phyloP scores from a whole-genome alignment of 2,888 invertebrate genomes.

The Gari tellinella region DNA sequence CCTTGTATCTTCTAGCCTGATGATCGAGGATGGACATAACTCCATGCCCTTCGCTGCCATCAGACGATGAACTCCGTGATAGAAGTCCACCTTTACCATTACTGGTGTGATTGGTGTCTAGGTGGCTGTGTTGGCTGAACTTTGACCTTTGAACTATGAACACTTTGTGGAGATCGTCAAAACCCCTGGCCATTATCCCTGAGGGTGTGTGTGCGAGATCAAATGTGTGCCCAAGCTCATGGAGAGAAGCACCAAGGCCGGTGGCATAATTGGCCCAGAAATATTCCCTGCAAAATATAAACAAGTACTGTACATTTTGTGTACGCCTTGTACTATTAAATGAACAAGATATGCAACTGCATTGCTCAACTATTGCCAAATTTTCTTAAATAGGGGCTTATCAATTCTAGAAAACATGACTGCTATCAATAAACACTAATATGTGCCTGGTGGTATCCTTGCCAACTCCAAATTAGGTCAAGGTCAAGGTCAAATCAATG shows the following conservation, averaged over 20 bases:
- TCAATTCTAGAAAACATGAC: too few species aligned
- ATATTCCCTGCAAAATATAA: constrained; percentile 87
- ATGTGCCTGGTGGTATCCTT: too few species aligned
- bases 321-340: too few species aligned
- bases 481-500: too few species aligned
- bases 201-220: constrained; percentile 95
- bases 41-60: constrained; percentile 46
- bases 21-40: constrained; percentile 23
- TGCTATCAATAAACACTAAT: too few species aligned
- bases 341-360: too few species aligned
- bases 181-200: constrained; percentile 93
- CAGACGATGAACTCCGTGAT: constrained; percentile 63
- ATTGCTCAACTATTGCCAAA: too few species aligned
- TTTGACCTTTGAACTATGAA: constrained; percentile 77
- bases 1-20: constrained; percentile 60
- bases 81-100: constrained; percentile 54
- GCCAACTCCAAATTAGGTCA: too few species aligned
- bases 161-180: constrained; percentile 83
- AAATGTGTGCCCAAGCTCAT: constrained; percentile 97
- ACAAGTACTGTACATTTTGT: too few species aligned
- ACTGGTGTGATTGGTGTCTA: constrained; percentile 58
- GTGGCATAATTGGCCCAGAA: constrained; percentile 95
- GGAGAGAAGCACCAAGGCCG: constrained; percentile 95
- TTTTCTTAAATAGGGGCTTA: too few species aligned
- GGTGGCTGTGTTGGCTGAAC: constrained; percentile 38